Percentiles rank a stretch among this genome's conserved stretches.
phyloP scores from a whole-genome alignment of 2,113 vertebrate genomes.

The Alexandromys fortis region DNA sequence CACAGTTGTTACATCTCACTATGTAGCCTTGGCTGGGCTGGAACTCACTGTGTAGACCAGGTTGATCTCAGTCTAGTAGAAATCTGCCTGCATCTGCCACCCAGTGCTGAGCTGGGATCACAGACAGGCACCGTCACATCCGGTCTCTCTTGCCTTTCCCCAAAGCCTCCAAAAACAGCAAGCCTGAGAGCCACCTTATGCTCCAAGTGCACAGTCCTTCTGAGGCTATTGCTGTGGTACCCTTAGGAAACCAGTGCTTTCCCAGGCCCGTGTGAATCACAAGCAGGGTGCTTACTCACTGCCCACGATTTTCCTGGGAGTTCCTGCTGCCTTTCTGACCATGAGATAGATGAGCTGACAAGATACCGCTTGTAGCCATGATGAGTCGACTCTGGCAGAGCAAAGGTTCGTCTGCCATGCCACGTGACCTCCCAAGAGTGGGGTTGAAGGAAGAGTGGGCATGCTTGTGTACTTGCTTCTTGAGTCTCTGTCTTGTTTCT shows the following conservation, averaged over 20 bases:
- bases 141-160: background rate
- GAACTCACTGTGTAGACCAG: background rate
- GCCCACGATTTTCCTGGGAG: background rate
- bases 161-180: constrained; percentile 7
- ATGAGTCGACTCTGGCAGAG: background rate
- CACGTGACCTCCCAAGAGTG: background rate
- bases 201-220: background rate
- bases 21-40: background rate
- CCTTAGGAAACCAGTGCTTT: background rate
- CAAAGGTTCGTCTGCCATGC: background rate
- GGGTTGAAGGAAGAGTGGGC: background rate
- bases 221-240: background rate
- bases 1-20: background rate
- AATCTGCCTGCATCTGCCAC: background rate
- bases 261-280: background rate
- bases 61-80: background rate
- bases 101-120: background rate
- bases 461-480: background rate
- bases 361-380: background rate
- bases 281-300: background rate
- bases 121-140: background rate
- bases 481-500: background rate
- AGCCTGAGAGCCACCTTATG: background rate
- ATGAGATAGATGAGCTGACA: background rate
- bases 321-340: background rate